Evolutionary conservation across 2,888 invertebrate species (phyloP).

Genomic region (Clostera curtula): DNA sequence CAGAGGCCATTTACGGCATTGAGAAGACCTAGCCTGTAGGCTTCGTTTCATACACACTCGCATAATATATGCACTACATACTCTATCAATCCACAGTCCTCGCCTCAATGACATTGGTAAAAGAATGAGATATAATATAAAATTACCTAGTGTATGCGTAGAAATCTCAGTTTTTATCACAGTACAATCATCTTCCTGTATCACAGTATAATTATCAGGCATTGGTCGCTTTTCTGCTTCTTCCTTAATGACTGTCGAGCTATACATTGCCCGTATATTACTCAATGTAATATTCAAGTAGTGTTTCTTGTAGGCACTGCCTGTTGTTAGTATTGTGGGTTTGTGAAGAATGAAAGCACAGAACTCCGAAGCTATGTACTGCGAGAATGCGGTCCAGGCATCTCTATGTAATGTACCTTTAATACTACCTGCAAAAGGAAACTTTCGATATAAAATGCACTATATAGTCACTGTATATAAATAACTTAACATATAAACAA

Average conservation of each 20-base stretch:
- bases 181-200: slow-evolving; percentile 44
- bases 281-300: slow-evolving; percentile 62
- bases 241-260: slow-evolving; percentile 39
- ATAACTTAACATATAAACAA: too few relatives aligned
- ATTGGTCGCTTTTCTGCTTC: slow-evolving; percentile 29
- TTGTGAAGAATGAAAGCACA: slow-evolving; percentile 54
- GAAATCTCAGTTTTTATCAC: slow-evolving; percentile 41
- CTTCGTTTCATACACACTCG: too few relatives aligned
- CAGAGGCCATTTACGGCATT: too few relatives aligned
- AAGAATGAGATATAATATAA: too few relatives aligned
- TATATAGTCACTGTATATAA: too few relatives aligned
- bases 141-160: slow-evolving; percentile 38
- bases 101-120: too few relatives aligned
- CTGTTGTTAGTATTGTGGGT: slow-evolving; percentile 64
- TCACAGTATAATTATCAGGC: slow-evolving; percentile 42
- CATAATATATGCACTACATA: too few relatives aligned
- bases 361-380: slow-evolving; percentile 54
- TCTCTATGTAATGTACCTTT: slow-evolving; percentile 66
- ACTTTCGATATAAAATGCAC: neutral
- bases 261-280: slow-evolving; percentile 59
- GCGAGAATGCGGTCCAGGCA: slow-evolving; percentile 60
- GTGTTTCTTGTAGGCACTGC: slow-evolving; percentile 59
- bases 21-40: too few relatives aligned
- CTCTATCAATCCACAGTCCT: too few relatives aligned
- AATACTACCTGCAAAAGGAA: slow-evolving; percentile 47